Evolutionary conservation across 2,113 vertebrate genomes (phyloP), one percentile per base, ranked within the genome.

Genomic region (Nothocercus julius): DNA sequence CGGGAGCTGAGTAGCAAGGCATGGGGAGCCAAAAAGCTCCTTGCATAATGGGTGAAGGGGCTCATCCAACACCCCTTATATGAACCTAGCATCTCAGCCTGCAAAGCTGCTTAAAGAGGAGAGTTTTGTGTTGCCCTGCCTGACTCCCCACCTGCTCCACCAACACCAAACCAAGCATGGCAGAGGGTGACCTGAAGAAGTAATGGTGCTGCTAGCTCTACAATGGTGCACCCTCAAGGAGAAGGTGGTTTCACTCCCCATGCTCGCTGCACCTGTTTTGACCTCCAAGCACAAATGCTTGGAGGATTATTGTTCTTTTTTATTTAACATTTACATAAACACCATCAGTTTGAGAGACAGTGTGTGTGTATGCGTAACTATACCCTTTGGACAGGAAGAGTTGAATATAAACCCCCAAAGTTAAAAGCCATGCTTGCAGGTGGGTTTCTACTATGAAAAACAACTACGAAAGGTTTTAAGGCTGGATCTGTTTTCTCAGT

Each of bases 21-120:
- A 72, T 17, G 51, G 18, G 17, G 49, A 69, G 53, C 27, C 20
- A 28, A 27, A 54, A 27, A 54, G 63, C 27, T 45, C 20, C 27
- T 66, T 49, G 44, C 9, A 11, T 49, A 64, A 5, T 42, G 68
- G 36, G 27, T 9, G 44, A 32, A 36, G 7, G 15, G 36, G 17
- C 2, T 66, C 32, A 36, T 45, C 17, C 2, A 1, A 11, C 38
- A 7, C 0, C 2, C 47, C 3, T 11, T 0, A 0, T 6, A 19
- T 0, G 14, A 38, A 14, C 40, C 51, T 1, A 0, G 30, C 22
- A 40, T 53, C 68, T 69, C 62, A 82, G 44, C 19, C 49, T 77
- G 22, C 2, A 0, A 61, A 80, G 38, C 22, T 30, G 19, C 16
- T 51, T 78, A 51, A 13, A 49, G 47, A 40, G 34, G 40, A 34